A percentile compares a stretch with the other conserved stretches of the same genome.
Conservation (phyloP, 2,113 vertebrate species). For the Amazona vittata region DNA sequence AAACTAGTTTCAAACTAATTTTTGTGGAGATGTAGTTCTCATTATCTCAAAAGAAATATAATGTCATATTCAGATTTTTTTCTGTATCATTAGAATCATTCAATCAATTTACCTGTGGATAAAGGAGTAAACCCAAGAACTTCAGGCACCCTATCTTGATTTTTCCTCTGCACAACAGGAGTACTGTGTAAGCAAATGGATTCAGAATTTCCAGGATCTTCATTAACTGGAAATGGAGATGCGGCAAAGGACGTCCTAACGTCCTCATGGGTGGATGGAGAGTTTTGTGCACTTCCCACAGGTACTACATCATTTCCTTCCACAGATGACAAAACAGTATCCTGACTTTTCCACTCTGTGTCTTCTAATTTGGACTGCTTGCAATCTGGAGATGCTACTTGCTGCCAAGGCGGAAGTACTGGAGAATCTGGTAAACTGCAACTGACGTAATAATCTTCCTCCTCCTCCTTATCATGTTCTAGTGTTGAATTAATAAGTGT, state of each 20-base stretch:
- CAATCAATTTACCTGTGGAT: constrained; percentile 78
- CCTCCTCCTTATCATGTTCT: constrained; percentile 64
- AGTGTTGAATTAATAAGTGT: constrained; percentile 28
- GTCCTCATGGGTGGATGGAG: constrained; percentile 36
- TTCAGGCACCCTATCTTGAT: constrained; percentile 67
- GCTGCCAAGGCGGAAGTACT: constrained; percentile 87
- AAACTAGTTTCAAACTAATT: background rate
- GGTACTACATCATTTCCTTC: constrained; percentile 29
- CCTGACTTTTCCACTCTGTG: constrained; percentile 51
- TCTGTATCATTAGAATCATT: background rate
- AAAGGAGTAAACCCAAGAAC: constrained; percentile 81
- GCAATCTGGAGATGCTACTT: constrained; percentile 72
- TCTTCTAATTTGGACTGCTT: constrained; percentile 57
- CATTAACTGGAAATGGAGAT: constrained; percentile 64
- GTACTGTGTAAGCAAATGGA: constrained; percentile 82
- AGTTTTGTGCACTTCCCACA: constrained; percentile 42
- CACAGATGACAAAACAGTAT: constrained; percentile 48
- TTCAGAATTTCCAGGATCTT: constrained; percentile 58
- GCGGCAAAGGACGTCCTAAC: background rate
- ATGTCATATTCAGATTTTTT: background rate
- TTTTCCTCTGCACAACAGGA: constrained; percentile 76
- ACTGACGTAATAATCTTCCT: constrained; percentile 67
- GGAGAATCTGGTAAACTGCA: constrained; percentile 82
- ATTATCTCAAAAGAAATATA: background rate
- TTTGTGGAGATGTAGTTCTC: background rate